Evolutionary conservation across 2,113 vertebrate genomes (phyloP).

Genomic region (Burhinus bistriatus): DNA sequence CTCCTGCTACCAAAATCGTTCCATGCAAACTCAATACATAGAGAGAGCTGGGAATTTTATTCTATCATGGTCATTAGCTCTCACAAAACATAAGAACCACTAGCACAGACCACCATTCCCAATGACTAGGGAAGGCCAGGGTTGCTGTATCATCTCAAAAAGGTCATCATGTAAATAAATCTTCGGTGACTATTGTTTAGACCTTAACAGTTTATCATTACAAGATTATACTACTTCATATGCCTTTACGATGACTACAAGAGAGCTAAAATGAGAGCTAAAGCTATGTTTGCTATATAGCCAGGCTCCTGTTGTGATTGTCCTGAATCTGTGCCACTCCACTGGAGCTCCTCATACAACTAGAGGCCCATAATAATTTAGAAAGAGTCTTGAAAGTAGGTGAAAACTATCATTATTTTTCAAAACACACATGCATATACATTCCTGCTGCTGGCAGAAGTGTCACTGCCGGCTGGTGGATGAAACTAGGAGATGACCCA

Average conservation of each 20-base stretch:
- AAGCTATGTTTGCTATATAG: neutral
- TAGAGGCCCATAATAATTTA: neutral
- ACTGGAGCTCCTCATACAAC: neutral
- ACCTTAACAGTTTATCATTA: neutral
- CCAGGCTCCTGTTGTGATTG: neutral
- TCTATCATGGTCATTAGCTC: neutral
- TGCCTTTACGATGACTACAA: neutral
- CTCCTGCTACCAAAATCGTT: neutral
- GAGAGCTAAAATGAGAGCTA: neutral
- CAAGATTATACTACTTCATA: neutral
- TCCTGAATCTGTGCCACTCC: neutral
- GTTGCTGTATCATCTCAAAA: neutral
- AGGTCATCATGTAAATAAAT: neutral
- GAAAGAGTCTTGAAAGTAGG: neutral
- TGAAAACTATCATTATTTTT: neutral
- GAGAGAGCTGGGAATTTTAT: neutral
- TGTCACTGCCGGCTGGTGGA: neutral
- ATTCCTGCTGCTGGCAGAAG: neutral
- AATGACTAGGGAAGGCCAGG: neutral
- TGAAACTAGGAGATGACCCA: constrained; percentile 12
- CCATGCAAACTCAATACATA: neutral
- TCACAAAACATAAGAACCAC: neutral
- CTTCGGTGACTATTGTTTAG: neutral
- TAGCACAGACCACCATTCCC: neutral
- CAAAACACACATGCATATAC: neutral